Evolutionary conservation across 2,113 vertebrate genomes (phyloP).

Genomic region (Pelusios castaneus): DNA sequence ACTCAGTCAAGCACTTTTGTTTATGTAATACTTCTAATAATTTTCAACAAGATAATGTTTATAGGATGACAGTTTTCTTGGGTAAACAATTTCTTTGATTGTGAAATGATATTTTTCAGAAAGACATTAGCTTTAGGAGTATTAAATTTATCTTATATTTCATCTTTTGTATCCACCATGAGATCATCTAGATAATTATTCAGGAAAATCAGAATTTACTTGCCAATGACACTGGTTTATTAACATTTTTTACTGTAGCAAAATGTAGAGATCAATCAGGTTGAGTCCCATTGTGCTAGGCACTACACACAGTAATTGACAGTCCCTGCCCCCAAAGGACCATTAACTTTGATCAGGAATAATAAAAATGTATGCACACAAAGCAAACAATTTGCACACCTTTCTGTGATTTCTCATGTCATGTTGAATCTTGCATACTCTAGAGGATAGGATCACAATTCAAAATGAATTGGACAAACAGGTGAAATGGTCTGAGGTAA

Average conservation of each 20-base stretch:
- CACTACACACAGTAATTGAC: background rate
- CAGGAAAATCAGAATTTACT: background rate
- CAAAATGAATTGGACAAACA: no score
- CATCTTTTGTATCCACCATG: background rate
- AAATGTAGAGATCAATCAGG: background rate
- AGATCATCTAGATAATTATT: background rate
- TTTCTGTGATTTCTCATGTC: background rate
- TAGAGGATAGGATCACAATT: no score
- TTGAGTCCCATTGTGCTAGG: background rate
- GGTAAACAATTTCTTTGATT: background rate
- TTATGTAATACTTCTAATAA: background rate
- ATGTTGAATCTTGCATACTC: background rate
- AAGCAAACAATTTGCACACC: background rate
- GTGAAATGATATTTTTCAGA: background rate
- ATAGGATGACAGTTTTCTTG: background rate
- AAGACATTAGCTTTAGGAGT: background rate
- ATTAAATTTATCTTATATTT: background rate
- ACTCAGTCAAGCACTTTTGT: background rate
- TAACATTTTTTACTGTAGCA: background rate
- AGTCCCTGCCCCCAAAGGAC: background rate
- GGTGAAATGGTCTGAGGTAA: no score
- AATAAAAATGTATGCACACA: background rate
- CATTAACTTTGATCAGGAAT: background rate
- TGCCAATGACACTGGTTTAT: background rate
- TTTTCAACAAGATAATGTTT: background rate